Evolutionary conservation across 2,888 invertebrate genomes (phyloP), one percentile per base, ranked within the genome.

Genomic region (Iphiclides podalirius): DNA sequence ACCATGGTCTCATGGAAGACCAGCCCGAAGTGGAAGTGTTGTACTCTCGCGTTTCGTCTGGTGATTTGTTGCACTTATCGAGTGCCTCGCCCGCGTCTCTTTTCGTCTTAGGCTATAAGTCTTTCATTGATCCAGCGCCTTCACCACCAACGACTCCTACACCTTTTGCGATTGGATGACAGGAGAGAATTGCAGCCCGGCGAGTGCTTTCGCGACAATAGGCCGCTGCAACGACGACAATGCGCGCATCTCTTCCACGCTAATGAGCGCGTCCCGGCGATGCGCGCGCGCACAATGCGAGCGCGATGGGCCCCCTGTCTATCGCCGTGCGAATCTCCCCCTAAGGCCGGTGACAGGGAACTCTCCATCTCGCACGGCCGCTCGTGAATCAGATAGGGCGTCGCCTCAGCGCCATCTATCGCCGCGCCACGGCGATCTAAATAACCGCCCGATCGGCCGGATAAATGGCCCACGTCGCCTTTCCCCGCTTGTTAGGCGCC

Each of bases 321-420:
- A 50, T 50, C 50, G 33, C 34, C 11, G 1, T 13, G 11, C 13
- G 9, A 9, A 50, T 50, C 40, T 45, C 17, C 20, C 20, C 4
- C 20, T 20, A 20, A 6, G 14, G 13, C 1, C 35, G 49, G 34
- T 28, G 50, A 40, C 45, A 33, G 33, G 11, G 23, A 15, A 44
- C 15, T 31, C 23, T 36, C 42, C 38, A 36, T 38, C 41, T 34
- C 44, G 57, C 56, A 58, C 52, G 58, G 63, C n/a, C n/a, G n/a
- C 67, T 75, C 85, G 83, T 83, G 82, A 64, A 84, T 83, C 84
- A 70, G 84, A 86, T 86, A 85, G 45, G 66, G 64, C 65, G 47
- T 61, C 66, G 61, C 58, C 61, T 54, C 71, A 64, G 66, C 75
- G 79, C 80, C 81, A 82, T 82, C 84, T 83, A 80, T 78, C 83